Base-by-base conservation (phyloP, 2,113 vertebrate species). In the Anas platyrhynchos region DNA sequence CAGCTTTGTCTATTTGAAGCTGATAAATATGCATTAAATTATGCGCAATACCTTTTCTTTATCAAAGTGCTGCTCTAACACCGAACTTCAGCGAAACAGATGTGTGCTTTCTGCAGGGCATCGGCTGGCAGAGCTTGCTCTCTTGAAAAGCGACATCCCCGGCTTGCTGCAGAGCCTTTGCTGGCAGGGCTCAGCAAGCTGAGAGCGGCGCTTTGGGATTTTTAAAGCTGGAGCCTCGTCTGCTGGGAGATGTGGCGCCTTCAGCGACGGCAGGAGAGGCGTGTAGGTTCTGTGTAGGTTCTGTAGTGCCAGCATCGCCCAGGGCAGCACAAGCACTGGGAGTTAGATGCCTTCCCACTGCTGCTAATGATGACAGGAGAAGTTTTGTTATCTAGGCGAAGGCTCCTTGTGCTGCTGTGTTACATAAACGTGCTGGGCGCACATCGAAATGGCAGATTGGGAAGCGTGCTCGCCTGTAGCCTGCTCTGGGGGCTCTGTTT, bases 401-500 rank as follows among this genome's bases (percentile, higher is more conserved):
- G 7, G 2, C 26, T 26, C 71, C 44, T 31, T 34, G n/a, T 43
- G 23, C 44, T 32, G 34, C 18, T 34, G 3, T 1, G 0, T 48
- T 66, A 13, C 15, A n/a, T 3, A 20, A 54, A 46, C 34, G 20
- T 17, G 36, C 15, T 21, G 7, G 3, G 62, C 7, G 12, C 46
- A 6, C n/a, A 5, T 81, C 63, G 15, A 7, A 11, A 9, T 31
- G 65, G 4, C 36, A 21, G 43, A 7, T 2, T 34, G 43, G 22
- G 31, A 2, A 41, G 5, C 0, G 2, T 22, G 43, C 75, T 69
- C 23, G 2, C 1, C 1, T 14, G 43, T 31, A 85, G 58, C 44
- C 6, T 4, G 6, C 34, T 31, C n/a, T 36, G 13, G 1, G 17
- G 69, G 22, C 0, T 2, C 23, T 27, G 23, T 6, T 44, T 54